Base-by-base conservation (phyloP, 2,888 invertebrate species). In the Auanema sp. region DNA sequence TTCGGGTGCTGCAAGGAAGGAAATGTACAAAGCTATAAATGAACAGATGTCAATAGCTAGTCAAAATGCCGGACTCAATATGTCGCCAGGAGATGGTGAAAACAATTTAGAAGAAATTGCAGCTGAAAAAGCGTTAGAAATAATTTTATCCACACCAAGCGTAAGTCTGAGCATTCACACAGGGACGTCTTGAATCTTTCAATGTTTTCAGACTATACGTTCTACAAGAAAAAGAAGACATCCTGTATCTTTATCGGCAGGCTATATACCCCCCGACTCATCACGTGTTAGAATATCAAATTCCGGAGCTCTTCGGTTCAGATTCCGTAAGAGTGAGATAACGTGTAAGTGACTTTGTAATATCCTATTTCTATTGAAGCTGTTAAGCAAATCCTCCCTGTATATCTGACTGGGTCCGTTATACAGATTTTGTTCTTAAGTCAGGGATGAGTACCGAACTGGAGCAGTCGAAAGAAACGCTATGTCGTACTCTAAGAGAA, bases 261-360 rank as follows among this genome's bases (percentile, higher is more conserved):
- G 60, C 18, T 33, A 55, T 18, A 18, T 60, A 16, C 60, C 60
- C 18, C 56, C 56, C 1, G 49, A 49, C 40, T 56, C 56, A n/a
- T 57, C 62, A 4, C 24, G 56, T 5, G 62, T 62, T 6, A 40
- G 51, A 8, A 25, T 62, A 3, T 12, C 50, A 1, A 57, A 56
- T 10, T 49, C 56, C 11, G 62, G 57, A 5, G 57, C 42, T 14
- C 49, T 47, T 12, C 58, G 57, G 3, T 62, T 41, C 56, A 16
- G 42, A 5, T 62, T 62, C 24, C 51, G 57, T 41, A 62, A 42
- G 23, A 24, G 50, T 4, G 56, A 50, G 18, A 62, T 49, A 23
- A 49, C 47, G 5, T 42, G 62, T 62, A 21, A 47, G 61, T 25
- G 2, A 43, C 42, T 33, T 2, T 24, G 21, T 43, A 5, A 43